Evolutionary conservation across 2,113 vertebrate genomes (phyloP).

Genomic region (Indri indri): DNA sequence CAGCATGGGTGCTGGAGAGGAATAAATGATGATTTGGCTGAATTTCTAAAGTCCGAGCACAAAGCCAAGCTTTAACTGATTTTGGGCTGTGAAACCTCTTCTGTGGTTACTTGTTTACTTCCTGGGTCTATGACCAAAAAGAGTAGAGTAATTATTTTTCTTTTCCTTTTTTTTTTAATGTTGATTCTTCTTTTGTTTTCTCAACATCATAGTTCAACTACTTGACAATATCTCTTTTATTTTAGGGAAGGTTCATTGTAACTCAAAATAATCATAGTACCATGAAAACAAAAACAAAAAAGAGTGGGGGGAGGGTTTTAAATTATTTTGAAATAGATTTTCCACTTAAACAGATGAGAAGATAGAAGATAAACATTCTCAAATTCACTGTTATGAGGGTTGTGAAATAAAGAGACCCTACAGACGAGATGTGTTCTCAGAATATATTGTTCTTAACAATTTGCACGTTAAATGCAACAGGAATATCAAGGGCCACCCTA

Average conservation of each 20-base stretch:
- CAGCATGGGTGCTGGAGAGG: background rate
- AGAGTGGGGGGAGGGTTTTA: rapidly evolving
- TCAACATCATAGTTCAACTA: background rate
- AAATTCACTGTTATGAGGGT: background rate
- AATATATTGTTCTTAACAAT: background rate
- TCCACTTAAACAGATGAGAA: background rate
- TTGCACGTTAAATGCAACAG: background rate
- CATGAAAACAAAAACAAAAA: background rate
- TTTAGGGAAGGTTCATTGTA: background rate
- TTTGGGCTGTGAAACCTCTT: background rate
- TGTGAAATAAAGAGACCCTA: background rate
- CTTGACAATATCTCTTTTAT: background rate
- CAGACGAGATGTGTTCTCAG: background rate
- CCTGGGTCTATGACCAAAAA: background rate
- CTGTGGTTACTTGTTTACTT: background rate
- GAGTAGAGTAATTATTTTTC: background rate
- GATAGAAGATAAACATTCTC: background rate
- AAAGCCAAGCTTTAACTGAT: background rate
- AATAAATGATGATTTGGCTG: background rate
- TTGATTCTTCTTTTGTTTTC: background rate
- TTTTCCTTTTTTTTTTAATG: background rate
- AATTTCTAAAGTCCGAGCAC: background rate
- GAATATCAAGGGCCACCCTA: background rate
- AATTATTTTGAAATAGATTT: background rate
- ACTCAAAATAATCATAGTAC: background rate